Evolutionary conservation across 2,797 vertebrate genomes (phyloP), one percentile per base, ranked within the genome.

Genomic region (Sebastes matsubarae): DNA sequence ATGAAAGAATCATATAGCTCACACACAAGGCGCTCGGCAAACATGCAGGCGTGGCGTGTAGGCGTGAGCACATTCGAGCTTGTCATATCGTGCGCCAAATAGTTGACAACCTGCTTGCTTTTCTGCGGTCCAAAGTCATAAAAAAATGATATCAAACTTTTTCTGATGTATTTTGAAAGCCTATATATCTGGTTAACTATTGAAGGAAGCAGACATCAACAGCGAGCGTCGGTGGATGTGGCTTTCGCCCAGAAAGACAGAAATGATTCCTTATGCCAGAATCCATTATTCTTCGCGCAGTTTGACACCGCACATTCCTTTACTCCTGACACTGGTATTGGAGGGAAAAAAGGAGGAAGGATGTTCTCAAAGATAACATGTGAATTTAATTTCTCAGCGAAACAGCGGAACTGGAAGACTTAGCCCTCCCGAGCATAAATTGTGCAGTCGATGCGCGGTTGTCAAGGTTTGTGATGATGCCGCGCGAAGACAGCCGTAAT

Each of bases 1-100:
- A 94, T 95, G 91, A 95, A 95, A 94, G 89, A 94, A 94, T 94
- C 91, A 93, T 91, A 89, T 50, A 80, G 84, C 89, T 86, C 82
- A 80, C 78, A 87, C 81, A 83, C 72, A 68, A 88, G 89, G 68
- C 77, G 54, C 81, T 89, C 70, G 13, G 88, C 82, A 91, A 91
- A 90, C 91, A 91, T 30, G 67, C 83, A 82, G 89, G 78, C 59
- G 61, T 83, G 77, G 70, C 27, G 68, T 59, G 78, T n/a, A 81
- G 86, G 77, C 60, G 63, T 79, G 80, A 82, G 80, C 81, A 79
- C 30, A 54, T 36, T 73, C 71, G 0, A 30, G 77, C 71, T 66
- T 80, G 88, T 89, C 86, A 80, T 84, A 75, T 60, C 25, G 2
- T 38, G 20, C 34, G 46, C 50, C 66, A 69, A 79, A 79, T 58